Evolutionary conservation across 2,113 vertebrate genomes (phyloP), one percentile per base, ranked within the genome.

Genomic region (Ochotona princeps): DNA sequence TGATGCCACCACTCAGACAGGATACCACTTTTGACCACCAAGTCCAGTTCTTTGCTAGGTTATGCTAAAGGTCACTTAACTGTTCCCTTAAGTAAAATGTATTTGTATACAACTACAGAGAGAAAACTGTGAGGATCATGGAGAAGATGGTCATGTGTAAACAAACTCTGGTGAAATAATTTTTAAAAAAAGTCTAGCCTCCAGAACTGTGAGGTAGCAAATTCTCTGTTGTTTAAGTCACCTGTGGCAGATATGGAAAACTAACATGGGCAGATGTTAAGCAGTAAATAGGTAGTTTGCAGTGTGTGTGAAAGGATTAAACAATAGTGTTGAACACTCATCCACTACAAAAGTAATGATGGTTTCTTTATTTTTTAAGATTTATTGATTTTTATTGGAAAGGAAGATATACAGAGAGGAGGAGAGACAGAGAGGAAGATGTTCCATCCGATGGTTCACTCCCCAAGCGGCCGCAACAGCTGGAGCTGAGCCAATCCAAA

Each of bases 231-330:
- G 25, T 74, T 80, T 35, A 93, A 69, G 26, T 12, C 35, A 54
- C 25, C 5, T 6, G 23, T 0, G 1, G 72, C 1, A 81, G 13
- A 21, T 35, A 44, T 83, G 63, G 20, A 13, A 38, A 60, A 57
- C 7, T 2, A 67, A 66, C 35, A 57, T 15, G n/a, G 47, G 69
- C 14, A 20, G 73, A 74, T 78, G 25, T 35, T 90, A 75, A 57
- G 38, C 44, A 75, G 51, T 72, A 72, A 57, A 47, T 32, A 69
- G 72, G 26, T 65, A 17, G 1, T 32, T 20, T 21, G 30, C 60
- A 67, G 44, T 25, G 32, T 84, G 94, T 87, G 89, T 65, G 1
- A 51, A 78, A 88, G 25, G 30, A 84, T 32, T 35, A 90, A 73
- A 65, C 51, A 35, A 18, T 61, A 28, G 49, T 73, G 14, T 83